Base-by-base conservation (phyloP, 2,888 invertebrate species). In the Eristalinus aeneus region DNA sequence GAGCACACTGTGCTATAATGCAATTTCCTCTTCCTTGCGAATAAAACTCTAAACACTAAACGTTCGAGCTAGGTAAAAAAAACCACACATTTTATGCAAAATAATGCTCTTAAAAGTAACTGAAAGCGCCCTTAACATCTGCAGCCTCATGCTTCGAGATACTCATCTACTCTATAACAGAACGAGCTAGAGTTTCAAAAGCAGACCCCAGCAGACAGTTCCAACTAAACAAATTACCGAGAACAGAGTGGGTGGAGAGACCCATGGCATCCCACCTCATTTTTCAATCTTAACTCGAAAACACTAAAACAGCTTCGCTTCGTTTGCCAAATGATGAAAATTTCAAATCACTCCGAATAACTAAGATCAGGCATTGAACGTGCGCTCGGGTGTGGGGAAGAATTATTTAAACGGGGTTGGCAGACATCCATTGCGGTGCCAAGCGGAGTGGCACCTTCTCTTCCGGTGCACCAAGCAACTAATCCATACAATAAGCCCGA, bases 401-500 rank as follows among this genome's bases (percentile, higher is more conserved):
- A 46, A 46, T 46, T 16, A 46, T 46, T 46, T 46, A 46, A 46
- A 6, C 46, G 16, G 39, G 39, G n/a, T 39, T 39, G 39, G 16
- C 39, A 39, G 39, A 39, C 39, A 39, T 39, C 39, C 39, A 39
- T n/a, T 39, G 39, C 39, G n/a, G 12, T 46, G n/a, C 27, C 27
- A 5, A 5, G 27, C 27, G 5, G 27, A 27, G 27, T 27, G 27
- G 27, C n/a, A n/a, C 39, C 12, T n/a, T 4, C 39, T 5, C 39
- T 46, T 46, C 46, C 46, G 46, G 46, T 46, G 46, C 12, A n/a
- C 16, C 46, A 6, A 4, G 46, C 16, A 46, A 16, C 46, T 46
- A 61, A 69, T 69, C 69, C 76, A 61, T 61, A 16, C 23, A 60
- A 39, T 34, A 61, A 60, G 60, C 22, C 46, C n/a, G 46, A 80